phyloP scores from a whole-genome alignment of 1,140 invertebrate species.

The Sitophilus oryzae region DNA sequence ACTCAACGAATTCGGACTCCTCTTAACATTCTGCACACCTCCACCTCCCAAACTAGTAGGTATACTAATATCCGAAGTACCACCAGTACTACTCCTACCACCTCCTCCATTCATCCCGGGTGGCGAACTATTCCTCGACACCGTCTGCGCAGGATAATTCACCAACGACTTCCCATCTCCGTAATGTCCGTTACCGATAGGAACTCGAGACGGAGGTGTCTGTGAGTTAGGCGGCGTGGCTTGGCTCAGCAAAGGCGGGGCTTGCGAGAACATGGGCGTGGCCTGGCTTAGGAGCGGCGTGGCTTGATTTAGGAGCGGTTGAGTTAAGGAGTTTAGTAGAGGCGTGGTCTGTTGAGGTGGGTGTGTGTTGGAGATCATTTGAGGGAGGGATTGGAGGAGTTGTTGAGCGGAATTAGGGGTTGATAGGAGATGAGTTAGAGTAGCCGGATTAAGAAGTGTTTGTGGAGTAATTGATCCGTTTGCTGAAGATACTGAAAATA shows the following conservation, averaged over 20 bases:
- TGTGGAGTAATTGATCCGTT: slow-evolving; percentile 41
- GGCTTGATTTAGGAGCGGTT: slow-evolving; percentile 48
- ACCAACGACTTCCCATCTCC: slow-evolving; percentile 30
- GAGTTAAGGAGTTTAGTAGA: slow-evolving; percentile 43
- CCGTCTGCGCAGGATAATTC: slow-evolving; percentile 20
- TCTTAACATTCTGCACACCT: slow-evolving; percentile 42
- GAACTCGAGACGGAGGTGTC: slow-evolving; percentile 7
- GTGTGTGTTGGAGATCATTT: slow-evolving; percentile 45
- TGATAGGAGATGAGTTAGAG: slow-evolving; percentile 61
- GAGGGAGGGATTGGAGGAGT: slow-evolving; percentile 59
- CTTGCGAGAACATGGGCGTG: slow-evolving; percentile 28
- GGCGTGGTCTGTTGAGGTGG: slow-evolving; percentile 35
- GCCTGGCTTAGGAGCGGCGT: slow-evolving; percentile 46
- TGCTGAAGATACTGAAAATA: slow-evolving; percentile 47
- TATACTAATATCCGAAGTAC: slow-evolving; percentile 64
- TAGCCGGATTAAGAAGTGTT: slow-evolving; percentile 54
- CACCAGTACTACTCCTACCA: slow-evolving; percentile 66
- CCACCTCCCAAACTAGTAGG: slow-evolving; percentile 62
- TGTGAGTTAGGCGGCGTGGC: slow-evolving; percentile 10
- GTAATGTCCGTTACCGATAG: slow-evolving; percentile 37
- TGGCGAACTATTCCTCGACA: slow-evolving; percentile 41
- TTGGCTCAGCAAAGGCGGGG: slow-evolving; percentile 5
- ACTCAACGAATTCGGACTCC: slow-evolving; percentile 52
- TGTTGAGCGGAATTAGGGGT: slow-evolving; percentile 58
- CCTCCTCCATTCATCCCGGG: slow-evolving; percentile 43